These are phyloP conservation scores for Oryzaephilus surinamensis DNA, from an alignment of 1,140 invertebrate genomes.

Conservation along the genomic window DNA sequence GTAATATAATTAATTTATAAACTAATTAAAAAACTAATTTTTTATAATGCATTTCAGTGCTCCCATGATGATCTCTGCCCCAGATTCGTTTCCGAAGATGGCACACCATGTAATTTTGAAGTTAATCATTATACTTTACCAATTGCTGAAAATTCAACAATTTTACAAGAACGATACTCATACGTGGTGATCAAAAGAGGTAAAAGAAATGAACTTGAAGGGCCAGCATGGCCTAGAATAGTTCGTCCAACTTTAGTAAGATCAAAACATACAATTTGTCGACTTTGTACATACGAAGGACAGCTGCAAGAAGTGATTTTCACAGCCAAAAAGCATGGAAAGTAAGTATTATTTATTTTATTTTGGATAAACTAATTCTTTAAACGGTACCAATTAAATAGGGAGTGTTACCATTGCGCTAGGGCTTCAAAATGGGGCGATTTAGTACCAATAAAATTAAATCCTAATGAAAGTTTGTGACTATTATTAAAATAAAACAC, in stretches of 20 bases:
- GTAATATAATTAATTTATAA: constrained; percentile 40
- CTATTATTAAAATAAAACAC: too few species aligned
- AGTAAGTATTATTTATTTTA: constrained; percentile 45
- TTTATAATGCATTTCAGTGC: constrained; percentile 62
- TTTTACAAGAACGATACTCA: constrained; percentile 45
- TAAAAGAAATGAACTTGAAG: constrained; percentile 34
- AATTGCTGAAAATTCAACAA: constrained; percentile 33
- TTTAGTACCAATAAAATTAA: constrained; percentile 45
- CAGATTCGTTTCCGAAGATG: constrained; percentile 42
- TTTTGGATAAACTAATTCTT: constrained; percentile 7
- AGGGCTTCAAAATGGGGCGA: constrained; percentile 63
- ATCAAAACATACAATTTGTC: constrained; percentile 62
- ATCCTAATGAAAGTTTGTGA: too few species aligned
- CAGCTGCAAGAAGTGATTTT: constrained; percentile 67
- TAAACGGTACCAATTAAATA: constrained; percentile 11
- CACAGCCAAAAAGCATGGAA: constrained; percentile 61
- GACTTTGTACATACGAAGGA: constrained; percentile 64
- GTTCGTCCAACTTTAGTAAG: constrained; percentile 54
- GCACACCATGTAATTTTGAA: constrained; percentile 69
- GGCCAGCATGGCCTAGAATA: constrained; percentile 64
- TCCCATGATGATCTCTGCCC: constrained; percentile 71
- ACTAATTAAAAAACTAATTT: constrained; percentile 6
- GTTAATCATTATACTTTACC: constrained; percentile 49
- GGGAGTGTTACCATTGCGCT: constrained; percentile 51
- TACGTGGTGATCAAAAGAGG: constrained; percentile 72